Percentiles rank a stretch among this genome's conserved stretches.
These are phyloP conservation scores for Melanotaenia parkinsoni DNA, from an alignment of 2,797 vertebrate species.

Conservation along the genomic window DNA sequence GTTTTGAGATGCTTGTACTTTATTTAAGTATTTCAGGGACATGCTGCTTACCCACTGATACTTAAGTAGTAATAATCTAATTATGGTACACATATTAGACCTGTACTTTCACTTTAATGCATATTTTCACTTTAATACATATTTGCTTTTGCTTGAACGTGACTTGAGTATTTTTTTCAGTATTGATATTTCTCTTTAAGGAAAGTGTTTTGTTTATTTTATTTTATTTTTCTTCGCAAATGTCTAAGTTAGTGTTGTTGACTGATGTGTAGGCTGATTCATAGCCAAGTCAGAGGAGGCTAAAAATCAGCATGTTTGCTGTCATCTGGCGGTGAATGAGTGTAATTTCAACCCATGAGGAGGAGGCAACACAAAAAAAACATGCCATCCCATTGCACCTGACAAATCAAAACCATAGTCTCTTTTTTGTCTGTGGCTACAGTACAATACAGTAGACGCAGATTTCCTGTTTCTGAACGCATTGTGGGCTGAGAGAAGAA, in stretches of 20 bases:
- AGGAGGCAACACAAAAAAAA: constrained; percentile 31
- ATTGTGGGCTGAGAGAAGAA: constrained; percentile 1
- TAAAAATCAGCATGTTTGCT: constrained; percentile 33
- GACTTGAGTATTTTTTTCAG: neutral
- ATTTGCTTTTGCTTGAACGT: neutral
- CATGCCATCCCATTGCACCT: constrained; percentile 57
- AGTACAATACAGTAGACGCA: neutral
- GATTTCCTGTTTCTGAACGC: neutral
- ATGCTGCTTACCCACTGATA: neutral
- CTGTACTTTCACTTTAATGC: neutral
- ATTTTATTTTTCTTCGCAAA: constrained; percentile 13
- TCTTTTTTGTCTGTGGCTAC: neutral
- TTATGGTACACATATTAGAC: neutral
- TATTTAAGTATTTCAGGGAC: neutral
- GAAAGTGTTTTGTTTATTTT: neutral
- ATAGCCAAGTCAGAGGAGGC: constrained; percentile 3
- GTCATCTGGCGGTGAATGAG: constrained; percentile 53
- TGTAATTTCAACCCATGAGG: neutral
- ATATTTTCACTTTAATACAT: neutral
- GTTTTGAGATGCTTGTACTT: neutral
- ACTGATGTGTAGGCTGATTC: constrained; percentile 35
- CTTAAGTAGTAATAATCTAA: neutral
- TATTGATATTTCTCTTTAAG: neutral
- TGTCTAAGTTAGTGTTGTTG: constrained; percentile 22
- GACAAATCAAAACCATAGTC: constrained; percentile 22